Evolutionary conservation across 1,140 invertebrate species (phyloP).

Genomic region (Chrysomallon squamiferum): DNA sequence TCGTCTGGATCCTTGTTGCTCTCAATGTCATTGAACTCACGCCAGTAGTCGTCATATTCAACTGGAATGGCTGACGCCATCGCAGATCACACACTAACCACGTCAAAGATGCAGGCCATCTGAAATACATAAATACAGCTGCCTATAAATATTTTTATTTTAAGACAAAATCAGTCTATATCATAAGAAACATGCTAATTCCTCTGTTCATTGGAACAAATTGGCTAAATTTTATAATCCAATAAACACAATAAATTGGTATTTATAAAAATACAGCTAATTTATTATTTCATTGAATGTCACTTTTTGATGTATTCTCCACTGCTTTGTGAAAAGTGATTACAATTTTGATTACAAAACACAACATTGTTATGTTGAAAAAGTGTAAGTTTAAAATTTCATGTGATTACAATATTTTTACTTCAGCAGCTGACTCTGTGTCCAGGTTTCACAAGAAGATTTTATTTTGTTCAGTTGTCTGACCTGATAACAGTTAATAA

Average conservation of each 20-base stretch:
- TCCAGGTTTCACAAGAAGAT: too few relatives aligned
- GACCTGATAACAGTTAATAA: too few relatives aligned
- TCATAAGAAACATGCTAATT: neutral
- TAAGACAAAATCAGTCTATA: neutral
- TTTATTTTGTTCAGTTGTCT: too few relatives aligned
- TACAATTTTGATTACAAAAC: too few relatives aligned
- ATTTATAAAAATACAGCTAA: neutral
- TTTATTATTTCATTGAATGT: neutral
- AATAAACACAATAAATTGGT: neutral
- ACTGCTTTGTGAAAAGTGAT: too few relatives aligned
- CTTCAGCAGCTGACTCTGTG: too few relatives aligned
- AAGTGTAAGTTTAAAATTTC: too few relatives aligned
- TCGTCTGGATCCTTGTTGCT: conserved; percentile 28
- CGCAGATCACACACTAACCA: neutral
- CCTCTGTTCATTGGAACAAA: too few relatives aligned
- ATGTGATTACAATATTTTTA: too few relatives aligned
- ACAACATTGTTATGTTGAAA: too few relatives aligned
- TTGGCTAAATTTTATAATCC: neutral
- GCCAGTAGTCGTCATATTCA: conserved; percentile 45
- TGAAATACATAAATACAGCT: neutral
- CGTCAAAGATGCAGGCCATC: neutral
- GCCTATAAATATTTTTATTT: neutral
- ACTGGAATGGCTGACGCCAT: neutral
- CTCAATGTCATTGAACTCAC: conserved; percentile 48
- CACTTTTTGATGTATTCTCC: neutral